These are phyloP conservation scores for Fistularia tabacaria DNA, from an alignment of 2,797 vertebrate genomes.

Conservation along the genomic window DNA sequence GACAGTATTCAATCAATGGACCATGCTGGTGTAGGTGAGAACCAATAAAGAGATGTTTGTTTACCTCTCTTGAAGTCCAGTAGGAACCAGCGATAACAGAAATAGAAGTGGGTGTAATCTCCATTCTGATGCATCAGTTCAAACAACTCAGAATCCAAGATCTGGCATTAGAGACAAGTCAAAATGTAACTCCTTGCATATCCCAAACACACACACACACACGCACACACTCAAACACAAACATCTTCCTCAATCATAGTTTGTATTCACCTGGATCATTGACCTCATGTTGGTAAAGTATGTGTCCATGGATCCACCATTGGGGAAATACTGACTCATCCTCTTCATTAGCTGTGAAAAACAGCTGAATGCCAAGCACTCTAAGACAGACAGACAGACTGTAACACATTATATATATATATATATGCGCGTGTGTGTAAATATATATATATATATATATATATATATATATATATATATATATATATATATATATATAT, in stretches of 20 bases:
- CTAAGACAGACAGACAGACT: conserved; percentile 58
- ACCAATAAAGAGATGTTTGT: background rate
- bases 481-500: background rate
- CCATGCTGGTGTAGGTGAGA: too few relatives aligned
- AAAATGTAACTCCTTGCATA: too few relatives aligned
- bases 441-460: too few relatives aligned
- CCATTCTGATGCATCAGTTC: conserved; percentile 99
- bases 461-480: too few relatives aligned
- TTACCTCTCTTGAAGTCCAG: conserved; percentile 98
- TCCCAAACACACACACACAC: background rate
- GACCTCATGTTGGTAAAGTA: conserved; percentile 99
- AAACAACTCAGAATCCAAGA: conserved; percentile 95
- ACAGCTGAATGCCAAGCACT: conserved; percentile 95
- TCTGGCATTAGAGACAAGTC: conserved; percentile 68
- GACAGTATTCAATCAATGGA: too few relatives aligned
- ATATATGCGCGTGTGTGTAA: background rate
- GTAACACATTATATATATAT: background rate
- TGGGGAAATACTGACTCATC: conserved; percentile 98
- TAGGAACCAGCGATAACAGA: conserved; percentile 99
- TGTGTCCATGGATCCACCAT: conserved; percentile 97
- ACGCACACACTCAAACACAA: background rate
- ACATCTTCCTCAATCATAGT: background rate
- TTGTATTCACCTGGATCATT: conserved; percentile 86
- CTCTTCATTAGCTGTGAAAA: conserved; percentile 98
- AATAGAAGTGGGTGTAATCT: conserved; percentile 99